These are phyloP conservation scores for Magallana angulata DNA, from an alignment of 1,140 invertebrate genomes.

Conservation along the genomic window DNA sequence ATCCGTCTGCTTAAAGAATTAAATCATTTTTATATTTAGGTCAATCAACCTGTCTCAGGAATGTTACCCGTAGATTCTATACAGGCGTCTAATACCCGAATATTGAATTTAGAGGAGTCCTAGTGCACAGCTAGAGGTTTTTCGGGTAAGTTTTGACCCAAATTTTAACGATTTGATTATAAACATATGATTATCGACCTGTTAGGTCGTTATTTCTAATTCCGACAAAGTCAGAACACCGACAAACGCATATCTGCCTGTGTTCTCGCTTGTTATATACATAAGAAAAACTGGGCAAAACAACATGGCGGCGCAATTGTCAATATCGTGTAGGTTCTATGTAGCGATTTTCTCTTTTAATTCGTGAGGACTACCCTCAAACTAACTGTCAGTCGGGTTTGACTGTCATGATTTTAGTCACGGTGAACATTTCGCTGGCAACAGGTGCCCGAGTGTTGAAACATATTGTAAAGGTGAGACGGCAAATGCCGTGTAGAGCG, in stretches of 20 bases:
- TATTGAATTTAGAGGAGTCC: constrained; percentile 55
- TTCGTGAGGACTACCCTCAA: background rate
- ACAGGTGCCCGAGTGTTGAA: constrained; percentile 34
- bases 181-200: constrained; percentile 21
- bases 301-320: constrained; percentile 50
- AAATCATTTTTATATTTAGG: constrained; percentile 41
- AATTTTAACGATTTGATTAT: constrained; percentile 37
- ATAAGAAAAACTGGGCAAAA: constrained; percentile 23
- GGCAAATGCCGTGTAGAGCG: background rate
- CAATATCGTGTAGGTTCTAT: constrained; percentile 18
- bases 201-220: background rate
- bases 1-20: background rate
- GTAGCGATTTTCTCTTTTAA: constrained; percentile 9
- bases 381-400: background rate
- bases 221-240: background rate
- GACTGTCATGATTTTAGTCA: background rate
- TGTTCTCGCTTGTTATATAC: constrained; percentile 2
- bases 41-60: constrained; percentile 39
- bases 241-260: background rate
- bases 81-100: constrained; percentile 38
- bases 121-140: constrained; percentile 34
- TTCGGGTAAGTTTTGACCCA: constrained; percentile 55
- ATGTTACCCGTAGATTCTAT: constrained; percentile 39
- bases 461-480: constrained; percentile 18
- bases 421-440: background rate